A percentile compares a stretch with the other conserved stretches of the same genome.
These are phyloP conservation scores for Leucoraja erinaceus DNA, from an alignment of 2,113 vertebrate species.

Conservation along the genomic window DNA sequence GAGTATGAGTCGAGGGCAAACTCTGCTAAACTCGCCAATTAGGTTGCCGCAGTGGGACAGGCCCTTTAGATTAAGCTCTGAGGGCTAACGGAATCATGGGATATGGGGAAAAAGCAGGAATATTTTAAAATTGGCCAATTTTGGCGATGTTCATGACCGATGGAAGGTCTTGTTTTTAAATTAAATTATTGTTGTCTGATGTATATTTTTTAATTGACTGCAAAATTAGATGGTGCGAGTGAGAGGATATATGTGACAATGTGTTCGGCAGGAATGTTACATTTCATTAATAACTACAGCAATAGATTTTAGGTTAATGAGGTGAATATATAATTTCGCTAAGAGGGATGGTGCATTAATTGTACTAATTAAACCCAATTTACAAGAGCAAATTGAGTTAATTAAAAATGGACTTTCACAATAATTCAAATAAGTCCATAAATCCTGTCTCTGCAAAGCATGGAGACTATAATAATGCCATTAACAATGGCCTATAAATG, in stretches of 20 bases:
- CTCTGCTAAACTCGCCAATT: too few relatives aligned
- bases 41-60: too few relatives aligned
- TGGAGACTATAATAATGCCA: background rate
- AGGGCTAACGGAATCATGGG: too few relatives aligned
- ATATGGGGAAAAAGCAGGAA: too few relatives aligned
- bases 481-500: conserved; percentile 23
- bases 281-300: conserved; percentile 21
- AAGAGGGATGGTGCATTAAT: conserved; percentile 15
- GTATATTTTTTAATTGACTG: background rate
- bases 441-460: background rate
- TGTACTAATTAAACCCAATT: conserved; percentile 31
- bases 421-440: background rate
- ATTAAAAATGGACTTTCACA: conserved; percentile 24
- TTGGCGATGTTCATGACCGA: background rate
- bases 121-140: background rate
- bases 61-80: too few relatives aligned
- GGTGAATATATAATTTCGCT: background rate
- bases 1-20: too few relatives aligned
- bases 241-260: background rate
- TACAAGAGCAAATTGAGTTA: conserved; percentile 21
- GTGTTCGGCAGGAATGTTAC: background rate
- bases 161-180: background rate
- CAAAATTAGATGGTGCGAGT: background rate
- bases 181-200: background rate
- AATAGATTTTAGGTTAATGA: conserved; percentile 22